Conservation (phyloP, 2,113 vertebrate genomes). For the Mystacornis crossleyi region DNA sequence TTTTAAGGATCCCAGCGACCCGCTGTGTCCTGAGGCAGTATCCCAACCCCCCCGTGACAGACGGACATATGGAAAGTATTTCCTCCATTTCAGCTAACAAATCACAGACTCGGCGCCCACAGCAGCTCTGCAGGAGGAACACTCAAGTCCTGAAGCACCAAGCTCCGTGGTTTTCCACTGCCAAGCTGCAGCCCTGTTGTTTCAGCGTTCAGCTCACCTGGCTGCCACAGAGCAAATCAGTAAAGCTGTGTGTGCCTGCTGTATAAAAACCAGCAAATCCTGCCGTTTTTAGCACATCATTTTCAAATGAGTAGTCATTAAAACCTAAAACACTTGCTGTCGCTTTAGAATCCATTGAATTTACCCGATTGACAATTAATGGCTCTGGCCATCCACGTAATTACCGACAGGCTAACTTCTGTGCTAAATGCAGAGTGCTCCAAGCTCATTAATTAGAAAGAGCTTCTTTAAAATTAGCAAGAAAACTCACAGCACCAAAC, state of each 20-base stretch:
- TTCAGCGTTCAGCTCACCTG: background rate
- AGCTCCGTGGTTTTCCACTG: background rate
- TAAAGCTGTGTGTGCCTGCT: background rate
- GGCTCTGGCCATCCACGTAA: background rate
- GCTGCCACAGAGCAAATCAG: background rate
- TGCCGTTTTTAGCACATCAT: background rate
- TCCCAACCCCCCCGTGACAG: background rate
- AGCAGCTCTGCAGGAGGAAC: background rate
- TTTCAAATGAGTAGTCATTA: background rate
- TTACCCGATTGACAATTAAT: background rate
- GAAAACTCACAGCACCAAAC: background rate
- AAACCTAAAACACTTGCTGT: background rate
- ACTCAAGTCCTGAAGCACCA: background rate
- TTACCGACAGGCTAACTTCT: background rate
- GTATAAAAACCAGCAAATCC: background rate
- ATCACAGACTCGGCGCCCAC: background rate
- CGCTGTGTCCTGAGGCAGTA: background rate
- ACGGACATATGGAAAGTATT: background rate
- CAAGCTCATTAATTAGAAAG: background rate
- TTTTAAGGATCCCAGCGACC: background rate
- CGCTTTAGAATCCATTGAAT: background rate
- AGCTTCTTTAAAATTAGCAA: background rate
- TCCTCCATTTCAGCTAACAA: background rate
- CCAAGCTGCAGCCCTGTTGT: background rate
- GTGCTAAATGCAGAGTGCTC: background rate